These are phyloP conservation scores for Onychostoma macrolepis DNA, from an alignment of 2,113 vertebrate species.

Conservation along the genomic window DNA sequence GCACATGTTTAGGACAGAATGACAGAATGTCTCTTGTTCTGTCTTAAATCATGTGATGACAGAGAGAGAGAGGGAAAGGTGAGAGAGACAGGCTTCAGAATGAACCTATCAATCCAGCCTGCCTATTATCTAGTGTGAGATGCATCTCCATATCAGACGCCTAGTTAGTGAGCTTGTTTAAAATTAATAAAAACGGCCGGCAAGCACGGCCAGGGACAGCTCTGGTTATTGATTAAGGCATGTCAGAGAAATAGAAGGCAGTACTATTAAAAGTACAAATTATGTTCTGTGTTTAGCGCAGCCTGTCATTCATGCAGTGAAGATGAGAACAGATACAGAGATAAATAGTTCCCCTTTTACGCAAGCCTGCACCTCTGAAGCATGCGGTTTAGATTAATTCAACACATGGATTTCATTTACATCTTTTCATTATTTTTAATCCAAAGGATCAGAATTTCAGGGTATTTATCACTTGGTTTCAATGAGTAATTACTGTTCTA, in stretches of 20 bases:
- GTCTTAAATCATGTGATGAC: constrained; percentile 77
- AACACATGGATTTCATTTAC: not conserved
- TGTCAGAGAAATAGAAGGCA: constrained; percentile 76
- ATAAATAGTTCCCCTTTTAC: constrained; percentile 30
- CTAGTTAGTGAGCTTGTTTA: constrained; percentile 83
- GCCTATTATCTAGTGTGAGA: constrained; percentile 80
- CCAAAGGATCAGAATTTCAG: not conserved
- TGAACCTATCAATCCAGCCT: constrained; percentile 82
- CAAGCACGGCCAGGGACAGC: constrained; percentile 70
- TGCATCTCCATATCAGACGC: constrained; percentile 74
- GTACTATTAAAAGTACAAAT: constrained; percentile 76
- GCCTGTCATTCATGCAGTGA: constrained; percentile 75
- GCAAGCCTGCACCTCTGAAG: constrained; percentile 64
- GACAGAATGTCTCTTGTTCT: constrained; percentile 62
- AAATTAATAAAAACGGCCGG: constrained; percentile 82
- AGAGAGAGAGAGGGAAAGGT: constrained; percentile 66
- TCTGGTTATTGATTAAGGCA: constrained; percentile 82
- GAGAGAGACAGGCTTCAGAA: constrained; percentile 72
- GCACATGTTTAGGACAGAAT: constrained; percentile 33
- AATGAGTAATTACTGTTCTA: not conserved
- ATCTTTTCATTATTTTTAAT: not conserved
- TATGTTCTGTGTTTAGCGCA: constrained; percentile 67
- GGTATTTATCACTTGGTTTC: not conserved
- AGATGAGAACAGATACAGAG: constrained; percentile 48
- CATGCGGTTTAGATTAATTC: constrained; percentile 14